phyloP scores from a whole-genome alignment of 1,140 invertebrate genomes.

The Hypsibius dujardini region DNA sequence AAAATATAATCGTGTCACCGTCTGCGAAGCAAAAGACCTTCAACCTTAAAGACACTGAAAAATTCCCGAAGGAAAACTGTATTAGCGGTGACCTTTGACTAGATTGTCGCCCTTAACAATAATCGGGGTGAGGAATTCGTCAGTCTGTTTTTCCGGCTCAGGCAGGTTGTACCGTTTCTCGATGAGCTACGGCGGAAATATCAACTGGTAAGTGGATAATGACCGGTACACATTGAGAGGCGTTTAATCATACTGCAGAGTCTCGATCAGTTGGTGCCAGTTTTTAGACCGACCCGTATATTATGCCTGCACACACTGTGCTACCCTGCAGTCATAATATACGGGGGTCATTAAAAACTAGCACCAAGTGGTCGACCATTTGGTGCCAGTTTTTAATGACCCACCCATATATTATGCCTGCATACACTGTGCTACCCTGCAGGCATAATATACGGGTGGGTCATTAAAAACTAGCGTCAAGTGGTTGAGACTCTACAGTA shows the following conservation, averaged over 20 bases:
- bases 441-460: too few species aligned
- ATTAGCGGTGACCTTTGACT: slow-evolving; percentile 26
- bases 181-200: slow-evolving; percentile 21
- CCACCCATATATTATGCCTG: too few species aligned
- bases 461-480: too few species aligned
- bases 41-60: too few species aligned
- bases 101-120: slow-evolving; percentile 31
- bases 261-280: neutral
- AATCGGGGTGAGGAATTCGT: slow-evolving; percentile 38
- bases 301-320: too few species aligned
- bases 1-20: slow-evolving; percentile 36
- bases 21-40: slow-evolving; percentile 26
- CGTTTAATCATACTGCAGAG: neutral
- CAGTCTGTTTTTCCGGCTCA: slow-evolving; percentile 29
- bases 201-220: neutral
- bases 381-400: too few species aligned
- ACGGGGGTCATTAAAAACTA: too few species aligned
- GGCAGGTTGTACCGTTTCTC: slow-evolving; percentile 26
- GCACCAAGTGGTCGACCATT: neutral
- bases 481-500: too few species aligned
- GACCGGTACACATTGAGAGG: neutral
- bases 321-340: too few species aligned
- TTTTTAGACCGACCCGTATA: too few species aligned
- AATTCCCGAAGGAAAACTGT: too few species aligned
- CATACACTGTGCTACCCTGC: too few species aligned